phyloP scores from a whole-genome alignment of 2,888 invertebrate species.

The Tipula unca region DNA sequence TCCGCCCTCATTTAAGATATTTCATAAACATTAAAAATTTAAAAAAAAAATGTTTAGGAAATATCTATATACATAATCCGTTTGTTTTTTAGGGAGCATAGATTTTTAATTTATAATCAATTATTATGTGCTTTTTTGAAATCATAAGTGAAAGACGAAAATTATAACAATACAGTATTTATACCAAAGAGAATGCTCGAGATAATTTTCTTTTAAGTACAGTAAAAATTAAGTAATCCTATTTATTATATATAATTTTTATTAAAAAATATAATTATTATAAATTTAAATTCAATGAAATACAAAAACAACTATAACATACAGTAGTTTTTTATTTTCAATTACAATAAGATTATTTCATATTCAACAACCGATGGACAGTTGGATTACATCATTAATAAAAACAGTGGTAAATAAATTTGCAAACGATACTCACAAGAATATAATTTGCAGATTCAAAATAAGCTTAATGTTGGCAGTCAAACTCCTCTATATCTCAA shows the following conservation, averaged over 20 bases:
- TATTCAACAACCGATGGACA: background rate
- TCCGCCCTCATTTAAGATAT: background rate
- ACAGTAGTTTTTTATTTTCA: background rate
- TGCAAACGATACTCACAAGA: too few species aligned
- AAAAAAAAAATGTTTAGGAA: background rate
- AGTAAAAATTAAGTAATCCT: background rate
- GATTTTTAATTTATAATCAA: background rate
- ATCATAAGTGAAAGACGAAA: background rate
- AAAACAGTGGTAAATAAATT: background rate
- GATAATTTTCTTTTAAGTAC: background rate
- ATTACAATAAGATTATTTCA: background rate
- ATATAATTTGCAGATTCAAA: too few species aligned
- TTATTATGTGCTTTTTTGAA: background rate
- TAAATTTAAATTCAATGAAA: background rate
- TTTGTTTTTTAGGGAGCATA: background rate
- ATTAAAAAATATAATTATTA: background rate
- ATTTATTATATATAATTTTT: background rate
- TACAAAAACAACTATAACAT: background rate
- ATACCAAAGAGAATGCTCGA: background rate
- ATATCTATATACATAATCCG: background rate
- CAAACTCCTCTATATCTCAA: too few species aligned
- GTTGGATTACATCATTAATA: background rate
- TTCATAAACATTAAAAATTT: background rate
- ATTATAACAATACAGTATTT: background rate
- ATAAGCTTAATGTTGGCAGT: too few species aligned